Base-by-base conservation (phyloP, 2,888 invertebrate genomes). In the Resseliella maxima region DNA sequence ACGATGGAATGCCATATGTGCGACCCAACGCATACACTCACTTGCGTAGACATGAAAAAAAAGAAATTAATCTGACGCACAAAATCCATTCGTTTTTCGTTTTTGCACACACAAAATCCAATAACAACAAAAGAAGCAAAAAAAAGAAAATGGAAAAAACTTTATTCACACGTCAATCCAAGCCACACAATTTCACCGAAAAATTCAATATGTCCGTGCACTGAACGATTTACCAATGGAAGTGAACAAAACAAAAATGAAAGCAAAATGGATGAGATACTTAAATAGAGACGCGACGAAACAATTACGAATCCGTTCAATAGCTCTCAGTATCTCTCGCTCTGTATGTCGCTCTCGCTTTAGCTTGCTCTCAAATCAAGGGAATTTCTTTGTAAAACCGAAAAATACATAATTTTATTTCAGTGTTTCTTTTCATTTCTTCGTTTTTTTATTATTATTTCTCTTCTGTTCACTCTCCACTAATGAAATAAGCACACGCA, bases 201-300 rank as follows among this genome's bases (percentile, higher is more conserved):
- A 59, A 59, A 72, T 72, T 31, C 72, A 72, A 72, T 72, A 72
- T 31, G 72, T 72, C 72, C 72, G 31, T 72, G 72, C 31, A 59
- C 59, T 24, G 24, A 24, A n/a, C 59, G 59, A 59, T 24, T n/a
- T 24, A 24, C 12, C 46, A 18, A 50, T 3, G n/a, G 24, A 59
- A 24, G 1, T 24, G 24, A 59, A 59, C n/a, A 59, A 3, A 50
- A 24, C 59, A 59, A 72, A 72, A 72, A 27, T 72, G 72, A 72
- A 35, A 72, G 72, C 72, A 72, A 72, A 72, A 72, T 72, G 31
- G 35, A 72, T n/a, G 72, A 31, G 72, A 72, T 72, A 72, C 72
- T 72, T 31, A 72, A 72, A 27, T 72, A 72, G 72, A 72, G 72
- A n/a, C 59, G 41, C 41, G 24, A 59, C 72, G 72, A 72, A 72